Conservation (phyloP, 2,113 vertebrate species). For the Malurus elegans region DNA sequence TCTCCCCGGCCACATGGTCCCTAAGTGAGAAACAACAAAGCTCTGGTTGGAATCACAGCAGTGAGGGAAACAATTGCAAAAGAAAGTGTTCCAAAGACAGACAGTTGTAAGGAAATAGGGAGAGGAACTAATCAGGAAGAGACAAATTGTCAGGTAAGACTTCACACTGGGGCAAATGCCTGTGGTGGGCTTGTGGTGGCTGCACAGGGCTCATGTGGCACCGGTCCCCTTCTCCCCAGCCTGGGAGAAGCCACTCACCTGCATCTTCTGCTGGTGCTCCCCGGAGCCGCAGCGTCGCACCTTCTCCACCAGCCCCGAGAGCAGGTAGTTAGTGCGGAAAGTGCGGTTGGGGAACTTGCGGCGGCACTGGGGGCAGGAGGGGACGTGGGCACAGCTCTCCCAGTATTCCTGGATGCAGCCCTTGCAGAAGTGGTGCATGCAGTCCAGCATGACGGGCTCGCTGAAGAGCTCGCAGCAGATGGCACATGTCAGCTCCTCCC, state of each 20-base stretch:
- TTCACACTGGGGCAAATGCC: neutral
- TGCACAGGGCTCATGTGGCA: neutral
- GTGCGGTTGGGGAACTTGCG: slow-evolving; percentile 69
- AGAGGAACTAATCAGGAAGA: neutral
- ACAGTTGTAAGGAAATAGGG: neutral
- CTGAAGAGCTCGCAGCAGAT: slow-evolving; percentile 86
- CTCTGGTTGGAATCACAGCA: neutral
- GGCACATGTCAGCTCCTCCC: slow-evolving; percentile 85
- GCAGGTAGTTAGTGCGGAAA: slow-evolving; percentile 82
- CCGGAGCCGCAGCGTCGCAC: slow-evolving; percentile 69
- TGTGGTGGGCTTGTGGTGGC: neutral
- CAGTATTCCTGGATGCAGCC: slow-evolving; percentile 83
- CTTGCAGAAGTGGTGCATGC: slow-evolving; percentile 89
- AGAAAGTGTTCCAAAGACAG: neutral
- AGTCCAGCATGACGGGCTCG: slow-evolving; percentile 85
- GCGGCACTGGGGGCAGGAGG: slow-evolving; percentile 84
- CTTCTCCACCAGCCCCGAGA: slow-evolving; percentile 83
- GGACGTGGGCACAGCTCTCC: slow-evolving; percentile 53
- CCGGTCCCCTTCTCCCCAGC: neutral
- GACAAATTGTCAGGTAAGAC: neutral
- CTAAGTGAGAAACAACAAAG: neutral
- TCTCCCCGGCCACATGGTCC: accelerated
- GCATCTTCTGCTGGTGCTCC: slow-evolving; percentile 52
- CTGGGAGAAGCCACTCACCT: slow-evolving; percentile 66
- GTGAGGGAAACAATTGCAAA: neutral